phyloP scores from a whole-genome alignment of 2,113 vertebrate species.

The Psilopsiagon aymara region DNA sequence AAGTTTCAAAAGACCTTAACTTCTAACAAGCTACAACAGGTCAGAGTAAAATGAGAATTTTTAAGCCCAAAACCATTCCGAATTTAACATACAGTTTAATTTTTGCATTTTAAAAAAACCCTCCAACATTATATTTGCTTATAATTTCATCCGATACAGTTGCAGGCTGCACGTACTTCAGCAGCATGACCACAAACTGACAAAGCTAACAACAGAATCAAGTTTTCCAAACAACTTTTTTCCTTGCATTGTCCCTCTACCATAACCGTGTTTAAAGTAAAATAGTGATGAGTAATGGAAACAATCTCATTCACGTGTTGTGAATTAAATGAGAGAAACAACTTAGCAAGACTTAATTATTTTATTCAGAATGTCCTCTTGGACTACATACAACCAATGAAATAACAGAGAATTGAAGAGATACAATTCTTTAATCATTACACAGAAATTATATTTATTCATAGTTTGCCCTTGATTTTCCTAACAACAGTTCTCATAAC shows the following conservation, averaged over 20 bases:
- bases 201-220: neutral
- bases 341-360: constrained; percentile 9
- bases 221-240: neutral
- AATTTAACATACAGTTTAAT: neutral
- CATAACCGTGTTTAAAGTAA: neutral
- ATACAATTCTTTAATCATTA: constrained; percentile 8
- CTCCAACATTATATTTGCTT: neutral
- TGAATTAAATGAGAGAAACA: constrained; percentile 49
- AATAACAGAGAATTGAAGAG: neutral
- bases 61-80: neutral
- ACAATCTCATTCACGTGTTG: neutral
- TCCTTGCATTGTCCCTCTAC: neutral
- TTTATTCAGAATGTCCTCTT: constrained; percentile 48
- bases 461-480: neutral
- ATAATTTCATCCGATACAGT: neutral
- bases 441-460: neutral
- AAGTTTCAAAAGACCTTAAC: neutral
- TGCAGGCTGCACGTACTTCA: neutral
- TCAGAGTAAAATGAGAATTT: neutral
- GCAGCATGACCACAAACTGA: neutral
- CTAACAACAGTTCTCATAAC: neutral
- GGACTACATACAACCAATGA: neutral
- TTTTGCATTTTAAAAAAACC: neutral
- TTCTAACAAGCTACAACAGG: neutral
- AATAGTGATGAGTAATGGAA: neutral